Base-by-base conservation (phyloP, 2,797 vertebrate genomes). In the Xerus rutilus region DNA sequence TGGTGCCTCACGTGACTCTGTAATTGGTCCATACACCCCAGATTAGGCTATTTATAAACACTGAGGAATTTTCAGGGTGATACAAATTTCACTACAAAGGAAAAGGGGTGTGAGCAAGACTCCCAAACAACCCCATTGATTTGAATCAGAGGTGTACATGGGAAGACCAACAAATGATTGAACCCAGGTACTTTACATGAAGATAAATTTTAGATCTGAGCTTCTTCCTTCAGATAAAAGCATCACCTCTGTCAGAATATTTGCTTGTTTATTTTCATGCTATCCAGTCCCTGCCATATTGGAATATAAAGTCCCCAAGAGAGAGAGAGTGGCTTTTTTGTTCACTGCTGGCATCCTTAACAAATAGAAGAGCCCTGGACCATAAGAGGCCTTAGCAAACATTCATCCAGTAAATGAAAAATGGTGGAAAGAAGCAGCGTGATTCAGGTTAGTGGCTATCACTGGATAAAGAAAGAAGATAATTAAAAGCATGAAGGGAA, bases 11-110 rank as follows among this genome's bases (percentile, higher is more conserved):
- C 90, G 81, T 96, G 96, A 98, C 15, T 1, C 84, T 94, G 62
- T 52, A 96, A 97, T 93, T 96, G 49, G 12, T 67, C 67, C 96
- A 82, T 69, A 92, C 30, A 89, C 82, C 93, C 64, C 69, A 97
- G 96, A 93, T 97, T 87, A 94, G 91, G 94, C 92, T 98, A 95
- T 97, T 97, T 98, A 96, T 96, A 97, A 98, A 96, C 96, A 59
- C 14, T 25, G 82, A 96, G 93, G 73, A 72, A 96, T 96, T 96
- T 93, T 93, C 92, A 86, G 76, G 87, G 86, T 64, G 87, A 94
- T 95, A 91, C 32, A 79, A 86, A 84, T 94, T 83, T 35, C 21
- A 64, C 28, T 59, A 86, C 73, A 62, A 65, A 94, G 77, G 47
- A 81, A 83, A 72, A 94, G 67, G 82, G 59, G 0, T 2, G 28